These are phyloP conservation scores for Pitangus sulphuratus DNA, from an alignment of 2,797 vertebrate species.

Conservation along the genomic window DNA sequence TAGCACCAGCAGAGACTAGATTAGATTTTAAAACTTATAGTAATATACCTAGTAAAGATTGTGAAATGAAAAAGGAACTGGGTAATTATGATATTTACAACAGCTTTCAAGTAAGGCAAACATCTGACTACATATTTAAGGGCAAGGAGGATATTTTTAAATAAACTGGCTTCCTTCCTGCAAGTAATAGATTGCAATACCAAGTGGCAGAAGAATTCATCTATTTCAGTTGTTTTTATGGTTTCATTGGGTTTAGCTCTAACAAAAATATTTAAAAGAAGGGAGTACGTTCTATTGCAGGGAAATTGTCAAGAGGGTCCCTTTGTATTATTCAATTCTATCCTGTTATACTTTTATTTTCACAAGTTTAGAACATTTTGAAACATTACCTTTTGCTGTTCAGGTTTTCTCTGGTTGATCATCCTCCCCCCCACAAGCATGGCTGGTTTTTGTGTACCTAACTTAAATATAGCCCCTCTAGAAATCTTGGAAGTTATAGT, in stretches of 20 bases:
- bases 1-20: neutral
- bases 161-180: slow-evolving; percentile 54
- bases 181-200: slow-evolving; percentile 57
- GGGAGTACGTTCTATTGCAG: neutral
- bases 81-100: neutral
- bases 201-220: slow-evolving; percentile 45
- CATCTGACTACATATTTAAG: slow-evolving; percentile 37
- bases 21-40: neutral
- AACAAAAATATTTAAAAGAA: slow-evolving; percentile 27
- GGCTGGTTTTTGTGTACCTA: neutral
- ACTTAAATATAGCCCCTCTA: neutral
- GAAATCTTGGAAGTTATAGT: neutral
- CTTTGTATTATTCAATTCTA: neutral
- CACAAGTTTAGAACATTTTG: neutral
- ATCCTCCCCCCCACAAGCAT: neutral
- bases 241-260: slow-evolving; percentile 22
- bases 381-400: slow-evolving; percentile 1
- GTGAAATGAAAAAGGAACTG: neutral
- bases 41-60: neutral
- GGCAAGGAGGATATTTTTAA: slow-evolving; percentile 45
- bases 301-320: neutral
- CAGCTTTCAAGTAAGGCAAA: neutral
- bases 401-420: neutral
- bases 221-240: slow-evolving; percentile 48
- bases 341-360: neutral